Conservation (phyloP, 2,113 vertebrate genomes). For the Peromyscus maniculatus region DNA sequence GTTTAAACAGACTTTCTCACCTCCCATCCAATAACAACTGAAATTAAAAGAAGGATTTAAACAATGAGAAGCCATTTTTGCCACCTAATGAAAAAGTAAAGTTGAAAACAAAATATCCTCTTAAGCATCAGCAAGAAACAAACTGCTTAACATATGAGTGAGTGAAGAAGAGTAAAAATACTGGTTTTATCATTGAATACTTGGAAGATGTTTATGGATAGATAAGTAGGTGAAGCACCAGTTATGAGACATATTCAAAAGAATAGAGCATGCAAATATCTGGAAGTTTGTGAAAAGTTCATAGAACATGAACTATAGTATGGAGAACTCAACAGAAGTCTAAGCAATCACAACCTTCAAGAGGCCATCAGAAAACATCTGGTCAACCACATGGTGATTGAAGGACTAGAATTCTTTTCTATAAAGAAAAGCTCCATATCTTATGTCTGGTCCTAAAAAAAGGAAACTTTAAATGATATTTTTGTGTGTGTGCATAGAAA, state of each 20-base stretch:
- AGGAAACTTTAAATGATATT: slow-evolving; percentile 43
- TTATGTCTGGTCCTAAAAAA: slow-evolving; percentile 22
- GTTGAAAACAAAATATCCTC: background rate
- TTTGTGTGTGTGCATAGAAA: slow-evolving; percentile 51
- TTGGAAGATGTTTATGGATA: too few species aligned
- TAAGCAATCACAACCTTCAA: background rate
- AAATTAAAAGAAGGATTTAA: slow-evolving; percentile 15
- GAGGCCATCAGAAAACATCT: background rate
- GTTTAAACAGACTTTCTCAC: background rate
- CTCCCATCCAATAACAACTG: background rate
- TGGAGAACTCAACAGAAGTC: background rate
- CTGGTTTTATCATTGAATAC: slow-evolving; percentile 41
- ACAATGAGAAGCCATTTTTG: slow-evolving; percentile 25
- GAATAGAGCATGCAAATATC: background rate
- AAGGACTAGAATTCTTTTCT: background rate
- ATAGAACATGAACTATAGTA: background rate
- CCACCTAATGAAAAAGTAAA: slow-evolving; percentile 1
- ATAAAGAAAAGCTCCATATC: slow-evolving; percentile 48
- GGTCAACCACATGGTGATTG: background rate
- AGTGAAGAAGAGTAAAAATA: slow-evolving; percentile 11
- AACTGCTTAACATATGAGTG: slow-evolving; percentile 47
- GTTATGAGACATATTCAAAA: slow-evolving; percentile 38
- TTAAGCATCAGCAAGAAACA: slow-evolving; percentile 38
- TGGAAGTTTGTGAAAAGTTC: background rate
- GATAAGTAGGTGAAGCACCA: slow-evolving; percentile 32